Percentiles rank a stretch among this genome's conserved stretches.
Conservation (phyloP, 2,113 vertebrate species). For the Cottus gobio region DNA sequence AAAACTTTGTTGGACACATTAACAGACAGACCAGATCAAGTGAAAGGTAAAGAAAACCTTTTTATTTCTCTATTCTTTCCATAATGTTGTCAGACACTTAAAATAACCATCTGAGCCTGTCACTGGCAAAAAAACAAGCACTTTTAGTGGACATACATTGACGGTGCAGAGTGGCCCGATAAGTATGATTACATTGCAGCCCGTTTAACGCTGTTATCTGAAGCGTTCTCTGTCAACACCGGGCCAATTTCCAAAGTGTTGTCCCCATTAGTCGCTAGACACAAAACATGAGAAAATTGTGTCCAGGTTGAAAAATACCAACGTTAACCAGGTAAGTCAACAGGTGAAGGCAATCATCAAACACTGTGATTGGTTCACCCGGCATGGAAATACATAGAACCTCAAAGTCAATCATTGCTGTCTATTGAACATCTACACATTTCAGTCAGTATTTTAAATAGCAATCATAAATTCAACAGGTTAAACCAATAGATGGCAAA, state of each 20-base stretch:
- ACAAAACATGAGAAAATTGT: not conserved
- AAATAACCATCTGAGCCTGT: not conserved
- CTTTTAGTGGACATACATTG: not conserved
- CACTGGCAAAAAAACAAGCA: not conserved
- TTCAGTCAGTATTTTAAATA: not conserved
- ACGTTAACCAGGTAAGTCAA: not conserved
- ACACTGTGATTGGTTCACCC: not conserved
- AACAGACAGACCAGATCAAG: not conserved
- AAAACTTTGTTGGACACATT: not conserved
- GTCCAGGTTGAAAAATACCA: too few relatives aligned
- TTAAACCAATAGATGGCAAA: too few relatives aligned
- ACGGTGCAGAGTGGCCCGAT: not conserved
- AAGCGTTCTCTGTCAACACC: not conserved
- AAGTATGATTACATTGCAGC: not conserved
- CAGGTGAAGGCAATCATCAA: not conserved
- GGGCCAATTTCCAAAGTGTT: not conserved
- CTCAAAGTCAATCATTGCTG: not conserved
- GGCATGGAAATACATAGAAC: not conserved
- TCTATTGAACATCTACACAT: not conserved
- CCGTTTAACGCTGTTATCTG: not conserved
- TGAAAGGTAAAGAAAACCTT: not conserved
- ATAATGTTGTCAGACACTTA: not conserved
- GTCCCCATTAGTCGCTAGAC: not conserved
- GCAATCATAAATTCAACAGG: too few relatives aligned
- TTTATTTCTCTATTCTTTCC: not conserved